A percentile compares a stretch with the other conserved stretches of the same genome.
phyloP scores from a whole-genome alignment of 2,113 vertebrate species.

The Nycticryphes semicollaris region DNA sequence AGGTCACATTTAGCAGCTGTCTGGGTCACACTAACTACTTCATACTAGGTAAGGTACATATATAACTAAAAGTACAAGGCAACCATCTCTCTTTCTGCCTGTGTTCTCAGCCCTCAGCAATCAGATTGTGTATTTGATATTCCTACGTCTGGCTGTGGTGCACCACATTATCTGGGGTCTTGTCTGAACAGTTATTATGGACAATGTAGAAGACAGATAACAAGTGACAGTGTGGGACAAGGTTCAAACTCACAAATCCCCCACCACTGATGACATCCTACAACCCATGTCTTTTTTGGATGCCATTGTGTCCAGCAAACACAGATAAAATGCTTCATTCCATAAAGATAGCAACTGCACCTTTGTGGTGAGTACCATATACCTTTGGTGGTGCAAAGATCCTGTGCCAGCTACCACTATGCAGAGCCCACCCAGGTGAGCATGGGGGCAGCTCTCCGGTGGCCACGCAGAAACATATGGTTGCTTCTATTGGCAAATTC shows the following conservation, averaged over 20 bases:
- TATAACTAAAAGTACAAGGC: background rate
- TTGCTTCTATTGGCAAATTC: background rate
- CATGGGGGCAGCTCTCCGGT: background rate
- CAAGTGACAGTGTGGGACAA: background rate
- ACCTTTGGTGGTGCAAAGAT: background rate
- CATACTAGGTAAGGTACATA: background rate
- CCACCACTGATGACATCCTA: background rate
- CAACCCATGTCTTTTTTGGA: background rate
- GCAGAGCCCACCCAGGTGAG: background rate
- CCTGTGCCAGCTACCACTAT: background rate
- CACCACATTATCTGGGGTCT: background rate
- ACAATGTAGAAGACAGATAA: background rate
- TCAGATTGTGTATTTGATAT: background rate
- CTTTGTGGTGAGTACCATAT: rapidly evolving
- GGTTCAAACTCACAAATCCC: background rate
- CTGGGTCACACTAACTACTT: background rate
- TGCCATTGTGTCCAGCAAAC: background rate
- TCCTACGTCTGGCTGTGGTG: background rate
- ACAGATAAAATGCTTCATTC: background rate
- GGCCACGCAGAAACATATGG: background rate
- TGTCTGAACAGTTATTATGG: background rate
- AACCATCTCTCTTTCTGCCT: background rate
- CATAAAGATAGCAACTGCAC: background rate
- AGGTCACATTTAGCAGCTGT: background rate
- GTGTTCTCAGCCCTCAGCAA: background rate